phyloP scores from a whole-genome alignment of 2,797 vertebrate genomes.

The Amphiprion clarkii region DNA sequence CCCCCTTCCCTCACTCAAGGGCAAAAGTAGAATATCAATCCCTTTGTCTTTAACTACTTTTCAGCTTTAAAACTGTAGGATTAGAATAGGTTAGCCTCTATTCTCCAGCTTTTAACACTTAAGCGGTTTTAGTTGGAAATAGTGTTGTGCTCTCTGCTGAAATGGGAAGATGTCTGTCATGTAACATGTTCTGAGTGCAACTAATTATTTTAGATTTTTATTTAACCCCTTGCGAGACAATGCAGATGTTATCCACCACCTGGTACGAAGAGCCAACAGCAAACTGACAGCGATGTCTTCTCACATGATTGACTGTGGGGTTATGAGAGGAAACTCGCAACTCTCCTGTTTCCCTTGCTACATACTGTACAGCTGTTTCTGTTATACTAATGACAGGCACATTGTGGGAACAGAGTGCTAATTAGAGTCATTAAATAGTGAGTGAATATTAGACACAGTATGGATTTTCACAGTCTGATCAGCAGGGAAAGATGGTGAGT shows the following conservation, averaged over 20 bases:
- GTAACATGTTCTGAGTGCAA: slow-evolving; percentile 43
- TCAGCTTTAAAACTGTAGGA: slow-evolving; percentile 74
- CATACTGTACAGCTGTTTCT: not conserved
- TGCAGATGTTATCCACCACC: slow-evolving; percentile 61
- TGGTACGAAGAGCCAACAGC: slow-evolving; percentile 54
- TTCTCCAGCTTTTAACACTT: slow-evolving; percentile 69
- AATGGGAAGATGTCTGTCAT: slow-evolving; percentile 42
- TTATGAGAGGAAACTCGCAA: slow-evolving; percentile 20
- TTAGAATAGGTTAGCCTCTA: slow-evolving; percentile 73
- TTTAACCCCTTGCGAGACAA: slow-evolving; percentile 30
- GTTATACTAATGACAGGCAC: slow-evolving; percentile 4
- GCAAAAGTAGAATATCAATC: slow-evolving; percentile 78
- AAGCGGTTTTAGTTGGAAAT: slow-evolving; percentile 64
- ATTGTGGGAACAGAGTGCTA: not conserved
- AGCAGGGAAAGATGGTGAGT: slow-evolving; percentile 9
- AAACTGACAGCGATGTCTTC: slow-evolving; percentile 36
- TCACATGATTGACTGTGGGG: slow-evolving; percentile 46
- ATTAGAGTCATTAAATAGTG: slow-evolving; percentile 22
- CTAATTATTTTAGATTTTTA: slow-evolving; percentile 60
- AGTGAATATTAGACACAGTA: slow-evolving; percentile 5
- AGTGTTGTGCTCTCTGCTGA: slow-evolving; percentile 35
- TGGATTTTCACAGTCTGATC: slow-evolving; percentile 21
- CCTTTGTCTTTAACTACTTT: slow-evolving; percentile 79
- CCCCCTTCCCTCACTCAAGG: slow-evolving; percentile 63
- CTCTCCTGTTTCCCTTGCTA: slow-evolving; percentile 21